Percentiles rank a stretch among this genome's conserved stretches.
phyloP scores from a whole-genome alignment of 2,113 vertebrate genomes.

The Ploceus nigricollis region DNA sequence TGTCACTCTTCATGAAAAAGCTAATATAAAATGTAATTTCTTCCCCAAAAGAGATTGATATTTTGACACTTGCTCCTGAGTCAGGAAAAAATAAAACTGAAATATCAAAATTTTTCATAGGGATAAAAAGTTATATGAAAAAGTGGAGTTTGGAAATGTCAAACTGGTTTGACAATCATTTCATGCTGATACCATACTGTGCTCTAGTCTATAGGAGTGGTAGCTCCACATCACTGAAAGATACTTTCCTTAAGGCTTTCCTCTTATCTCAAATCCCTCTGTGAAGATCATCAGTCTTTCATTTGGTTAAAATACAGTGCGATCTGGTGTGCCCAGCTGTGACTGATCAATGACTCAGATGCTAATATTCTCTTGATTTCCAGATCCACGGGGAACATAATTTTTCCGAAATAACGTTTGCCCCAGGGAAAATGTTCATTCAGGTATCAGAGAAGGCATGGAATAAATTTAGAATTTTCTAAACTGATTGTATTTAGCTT shows the following conservation, averaged over 20 bases:
- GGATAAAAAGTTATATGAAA: background rate
- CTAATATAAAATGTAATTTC: constrained; percentile 15
- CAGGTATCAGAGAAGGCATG: background rate
- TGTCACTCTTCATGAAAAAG: background rate
- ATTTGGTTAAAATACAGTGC: background rate
- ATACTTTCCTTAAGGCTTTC: background rate
- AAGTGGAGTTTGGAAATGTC: background rate
- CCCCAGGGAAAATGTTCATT: background rate
- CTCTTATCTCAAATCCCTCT: background rate
- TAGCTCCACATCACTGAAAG: background rate
- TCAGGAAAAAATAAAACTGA: background rate
- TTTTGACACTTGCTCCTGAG: background rate
- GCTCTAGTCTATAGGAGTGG: background rate
- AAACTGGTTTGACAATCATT: background rate
- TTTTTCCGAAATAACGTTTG: background rate
- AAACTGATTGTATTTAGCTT: background rate
- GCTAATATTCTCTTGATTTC: background rate
- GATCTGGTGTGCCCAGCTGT: background rate
- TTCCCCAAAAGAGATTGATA: background rate
- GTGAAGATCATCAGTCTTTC: background rate
- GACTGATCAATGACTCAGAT: background rate
- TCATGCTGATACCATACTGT: background rate
- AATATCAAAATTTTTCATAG: background rate
- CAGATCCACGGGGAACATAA: background rate
- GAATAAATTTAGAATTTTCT: background rate